A percentile compares a stretch with the other conserved stretches of the same genome.
These are phyloP conservation scores for Drosophila siamana DNA, from an alignment of 2,888 invertebrate genomes.

Conservation along the genomic window DNA sequence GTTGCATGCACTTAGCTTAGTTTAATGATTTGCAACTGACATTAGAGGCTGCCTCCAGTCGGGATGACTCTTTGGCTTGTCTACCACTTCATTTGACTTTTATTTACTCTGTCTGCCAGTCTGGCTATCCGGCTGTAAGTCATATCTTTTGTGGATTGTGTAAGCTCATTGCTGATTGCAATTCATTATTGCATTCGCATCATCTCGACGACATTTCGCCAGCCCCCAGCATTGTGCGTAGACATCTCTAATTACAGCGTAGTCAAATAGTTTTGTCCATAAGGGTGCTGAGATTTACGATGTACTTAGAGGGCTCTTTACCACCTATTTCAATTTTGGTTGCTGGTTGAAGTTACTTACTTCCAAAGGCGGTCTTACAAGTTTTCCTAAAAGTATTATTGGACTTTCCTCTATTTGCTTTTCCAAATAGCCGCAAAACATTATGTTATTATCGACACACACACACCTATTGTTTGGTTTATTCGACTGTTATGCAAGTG, in stretches of 20 bases:
- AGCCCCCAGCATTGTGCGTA: constrained; percentile 10
- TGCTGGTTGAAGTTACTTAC: background rate
- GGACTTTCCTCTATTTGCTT: too few species aligned
- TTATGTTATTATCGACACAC: background rate
- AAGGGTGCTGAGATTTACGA: background rate
- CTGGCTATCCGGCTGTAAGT: background rate
- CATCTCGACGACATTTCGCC: constrained; percentile 10
- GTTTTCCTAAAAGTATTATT: background rate
- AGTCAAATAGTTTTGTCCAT: background rate
- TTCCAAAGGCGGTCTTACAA: background rate
- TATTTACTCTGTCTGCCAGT: constrained; percentile 9
- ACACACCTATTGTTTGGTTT: background rate
- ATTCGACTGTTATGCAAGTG: background rate
- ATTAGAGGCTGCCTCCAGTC: constrained; percentile 2
- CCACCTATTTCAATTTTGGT: background rate
- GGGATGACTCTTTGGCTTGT: background rate
- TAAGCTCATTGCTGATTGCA: constrained; percentile 31
- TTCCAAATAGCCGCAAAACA: background rate
- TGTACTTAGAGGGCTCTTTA: too few species aligned
- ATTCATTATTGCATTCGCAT: constrained; percentile 20
- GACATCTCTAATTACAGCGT: constrained; percentile 11
- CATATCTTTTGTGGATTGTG: constrained; percentile 21
- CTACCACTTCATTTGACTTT: constrained; percentile 15
- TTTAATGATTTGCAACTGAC: constrained; percentile 30
- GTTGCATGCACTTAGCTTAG: constrained; percentile 16